Percentiles rank a stretch among this genome's conserved stretches.
phyloP scores from a whole-genome alignment of 2,113 vertebrate genomes.

The Misgurnus anguillicaudatus region DNA sequence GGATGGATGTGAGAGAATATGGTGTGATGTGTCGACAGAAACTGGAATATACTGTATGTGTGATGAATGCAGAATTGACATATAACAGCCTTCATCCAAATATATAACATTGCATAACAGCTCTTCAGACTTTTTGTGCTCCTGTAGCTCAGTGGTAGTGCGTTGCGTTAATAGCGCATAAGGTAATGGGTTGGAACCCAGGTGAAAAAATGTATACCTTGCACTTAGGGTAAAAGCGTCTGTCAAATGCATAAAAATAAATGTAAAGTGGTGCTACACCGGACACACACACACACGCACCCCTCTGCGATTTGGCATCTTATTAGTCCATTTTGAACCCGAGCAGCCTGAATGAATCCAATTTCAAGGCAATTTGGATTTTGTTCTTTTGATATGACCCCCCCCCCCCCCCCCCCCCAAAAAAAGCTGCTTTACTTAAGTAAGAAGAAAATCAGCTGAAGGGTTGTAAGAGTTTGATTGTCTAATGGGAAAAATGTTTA shows the following conservation, averaged over 20 bases:
- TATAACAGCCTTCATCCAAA: slow-evolving; percentile 28
- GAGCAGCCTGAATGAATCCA: slow-evolving; percentile 37
- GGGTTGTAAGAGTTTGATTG: slow-evolving; percentile 1
- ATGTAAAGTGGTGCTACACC: not conserved
- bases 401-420: not conserved
- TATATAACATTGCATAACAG: not conserved
- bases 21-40: not conserved
- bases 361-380: slow-evolving; percentile 42
- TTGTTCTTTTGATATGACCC: slow-evolving; percentile 22
- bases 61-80: slow-evolving; percentile 34
- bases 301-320: slow-evolving; percentile 20
- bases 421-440: not conserved
- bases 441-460: not conserved
- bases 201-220: no score
- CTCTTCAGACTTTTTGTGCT: no score
- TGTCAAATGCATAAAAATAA: not conserved
- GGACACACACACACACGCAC: not conserved
- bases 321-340: slow-evolving; percentile 29
- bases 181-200: no score
- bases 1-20: slow-evolving; percentile 1
- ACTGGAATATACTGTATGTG: no score
- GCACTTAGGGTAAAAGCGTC: no score
- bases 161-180: no score
- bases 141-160: no score
- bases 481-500: not conserved